Percentiles rank a stretch among this genome's conserved stretches.
Conservation (phyloP, 2,888 invertebrate genomes). For the Phyllotreta cruciferae region DNA sequence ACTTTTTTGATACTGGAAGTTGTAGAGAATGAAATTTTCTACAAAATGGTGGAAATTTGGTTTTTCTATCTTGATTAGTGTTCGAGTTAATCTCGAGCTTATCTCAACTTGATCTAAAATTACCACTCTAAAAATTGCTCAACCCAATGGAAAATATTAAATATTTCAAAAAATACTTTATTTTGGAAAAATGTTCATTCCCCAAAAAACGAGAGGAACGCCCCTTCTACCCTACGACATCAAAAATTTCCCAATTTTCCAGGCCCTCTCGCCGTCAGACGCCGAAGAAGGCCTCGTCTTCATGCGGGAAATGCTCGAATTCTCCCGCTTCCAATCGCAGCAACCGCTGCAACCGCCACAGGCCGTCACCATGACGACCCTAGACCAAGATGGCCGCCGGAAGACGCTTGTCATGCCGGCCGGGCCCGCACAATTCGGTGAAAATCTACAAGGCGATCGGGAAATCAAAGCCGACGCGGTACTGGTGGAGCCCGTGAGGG, state of each 20-base stretch:
- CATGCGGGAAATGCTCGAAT: conserved; percentile 96
- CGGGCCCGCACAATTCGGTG: conserved; percentile 92
- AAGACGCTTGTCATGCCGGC: conserved; percentile 66
- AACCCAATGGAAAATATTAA: too few species aligned
- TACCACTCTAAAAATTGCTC: too few species aligned
- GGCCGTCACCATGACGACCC: conserved; percentile 60
- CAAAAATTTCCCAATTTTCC: conserved; percentile 37
- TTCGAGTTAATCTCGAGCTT: too few species aligned
- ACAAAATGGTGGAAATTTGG: conserved; percentile 47
- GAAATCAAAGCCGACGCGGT: conserved; percentile 71
- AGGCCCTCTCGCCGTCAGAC: conserved; percentile 86
- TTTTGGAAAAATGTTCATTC: neutral
- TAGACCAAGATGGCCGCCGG: conserved; percentile 51
- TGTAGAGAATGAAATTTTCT: too few species aligned
- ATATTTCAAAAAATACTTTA: too few species aligned
- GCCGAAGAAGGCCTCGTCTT: conserved; percentile 93
- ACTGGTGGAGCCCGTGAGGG: conserved; percentile 75
- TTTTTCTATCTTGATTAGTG: too few species aligned
- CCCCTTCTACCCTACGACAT: neutral
- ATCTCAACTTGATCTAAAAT: too few species aligned
- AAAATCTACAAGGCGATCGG: conserved; percentile 71
- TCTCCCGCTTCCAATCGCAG: conserved; percentile 75
- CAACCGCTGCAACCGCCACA: conserved; percentile 66
- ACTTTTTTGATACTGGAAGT: conserved; percentile 64
- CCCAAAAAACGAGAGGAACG: neutral